These are phyloP conservation scores for Sminthurides aquaticus DNA, from an alignment of 2,888 invertebrate species.

Conservation along the genomic window DNA sequence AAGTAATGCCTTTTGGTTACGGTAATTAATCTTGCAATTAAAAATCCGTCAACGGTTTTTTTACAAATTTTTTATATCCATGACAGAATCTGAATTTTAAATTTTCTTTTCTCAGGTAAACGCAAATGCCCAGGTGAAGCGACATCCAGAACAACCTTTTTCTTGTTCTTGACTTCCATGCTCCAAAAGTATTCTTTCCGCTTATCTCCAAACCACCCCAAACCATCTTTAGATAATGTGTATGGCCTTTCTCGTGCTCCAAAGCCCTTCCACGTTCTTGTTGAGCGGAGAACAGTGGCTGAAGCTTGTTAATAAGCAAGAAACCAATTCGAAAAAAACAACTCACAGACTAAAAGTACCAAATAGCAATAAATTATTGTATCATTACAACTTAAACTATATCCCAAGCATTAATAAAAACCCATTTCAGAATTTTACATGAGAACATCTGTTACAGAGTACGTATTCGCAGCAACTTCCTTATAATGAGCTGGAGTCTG, in stretches of 20 bases:
- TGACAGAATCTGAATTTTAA: not conserved
- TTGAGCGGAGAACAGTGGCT: slow-evolving; percentile 46
- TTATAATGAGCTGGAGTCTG: too few relatives aligned
- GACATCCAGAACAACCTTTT: slow-evolving; percentile 68
- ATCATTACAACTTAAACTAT: too few relatives aligned
- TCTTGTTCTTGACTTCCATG: slow-evolving; percentile 64
- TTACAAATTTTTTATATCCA: not conserved
- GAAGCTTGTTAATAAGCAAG: too few relatives aligned
- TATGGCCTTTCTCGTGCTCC: slow-evolving; percentile 74
- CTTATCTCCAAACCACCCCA: slow-evolving; percentile 56
- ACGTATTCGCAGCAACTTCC: too few relatives aligned
- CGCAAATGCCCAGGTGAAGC: slow-evolving; percentile 77
- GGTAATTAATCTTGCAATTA: slow-evolving; percentile 5
- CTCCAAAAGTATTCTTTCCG: slow-evolving; percentile 66
- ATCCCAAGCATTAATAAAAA: too few relatives aligned
- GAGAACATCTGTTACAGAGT: too few relatives aligned
- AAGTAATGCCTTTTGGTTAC: slow-evolving; percentile 21
- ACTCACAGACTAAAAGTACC: too few relatives aligned
- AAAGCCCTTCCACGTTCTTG: slow-evolving; percentile 61
- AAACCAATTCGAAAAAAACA: too few relatives aligned
- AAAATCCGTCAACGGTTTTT: not conserved
- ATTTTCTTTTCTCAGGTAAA: slow-evolving; percentile 50
- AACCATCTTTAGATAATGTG: slow-evolving; percentile 59
- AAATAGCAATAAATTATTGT: too few relatives aligned
- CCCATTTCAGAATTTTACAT: too few relatives aligned